phyloP scores from a whole-genome alignment of 2,888 invertebrate species.

The Conistra vaccinii region DNA sequence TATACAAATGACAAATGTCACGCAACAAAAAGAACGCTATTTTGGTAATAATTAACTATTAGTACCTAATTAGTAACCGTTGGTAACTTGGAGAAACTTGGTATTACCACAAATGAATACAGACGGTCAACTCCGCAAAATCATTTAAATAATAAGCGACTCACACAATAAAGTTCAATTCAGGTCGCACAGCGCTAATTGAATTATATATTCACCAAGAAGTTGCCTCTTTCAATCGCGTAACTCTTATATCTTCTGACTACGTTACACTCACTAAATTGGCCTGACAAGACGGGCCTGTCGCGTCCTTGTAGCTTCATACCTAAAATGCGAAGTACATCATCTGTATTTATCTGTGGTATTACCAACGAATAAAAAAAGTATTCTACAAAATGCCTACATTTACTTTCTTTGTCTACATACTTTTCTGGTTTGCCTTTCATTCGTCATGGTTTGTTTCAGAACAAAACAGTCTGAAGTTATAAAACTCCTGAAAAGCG shows the following conservation, averaged over 20 bases:
- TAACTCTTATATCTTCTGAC: no score
- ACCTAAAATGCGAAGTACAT: no score
- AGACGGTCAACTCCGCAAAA: no score
- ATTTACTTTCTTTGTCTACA: neutral
- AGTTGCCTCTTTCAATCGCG: no score
- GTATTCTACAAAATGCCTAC: neutral
- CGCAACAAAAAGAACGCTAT: neutral
- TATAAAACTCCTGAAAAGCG: slow-evolving; percentile 27
- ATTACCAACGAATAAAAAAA: neutral
- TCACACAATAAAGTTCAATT: no score
- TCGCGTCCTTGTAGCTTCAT: no score
- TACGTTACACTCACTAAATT: no score
- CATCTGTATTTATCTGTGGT: no score
- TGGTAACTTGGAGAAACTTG: neutral
- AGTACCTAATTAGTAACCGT: neutral
- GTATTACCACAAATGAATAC: neutral
- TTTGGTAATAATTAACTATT: neutral
- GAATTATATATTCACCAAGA: no score
- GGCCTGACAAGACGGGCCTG: no score
- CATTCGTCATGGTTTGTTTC: slow-evolving; percentile 5
- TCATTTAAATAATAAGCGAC: no score
- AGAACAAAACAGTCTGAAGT: slow-evolving; percentile 24
- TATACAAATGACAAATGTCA: neutral
- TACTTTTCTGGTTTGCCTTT: neutral
- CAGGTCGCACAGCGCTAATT: no score